Percentiles rank a stretch among this genome's conserved stretches.
Conservation (phyloP, 1,140 invertebrate genomes). For the Teleogryllus occipitalis region DNA sequence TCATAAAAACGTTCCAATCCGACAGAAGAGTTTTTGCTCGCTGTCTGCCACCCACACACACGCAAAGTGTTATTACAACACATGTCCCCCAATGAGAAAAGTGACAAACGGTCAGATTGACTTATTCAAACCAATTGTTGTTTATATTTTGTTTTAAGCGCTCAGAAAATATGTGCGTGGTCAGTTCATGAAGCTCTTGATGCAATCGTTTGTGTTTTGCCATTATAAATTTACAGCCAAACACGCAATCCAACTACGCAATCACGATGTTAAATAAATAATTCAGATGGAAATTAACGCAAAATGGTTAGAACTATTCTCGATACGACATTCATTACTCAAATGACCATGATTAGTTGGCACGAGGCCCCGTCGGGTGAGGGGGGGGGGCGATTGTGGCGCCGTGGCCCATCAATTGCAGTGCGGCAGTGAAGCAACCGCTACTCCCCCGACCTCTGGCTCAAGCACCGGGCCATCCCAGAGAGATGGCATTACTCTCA, state of each 20-base stretch:
- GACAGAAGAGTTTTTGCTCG: no score
- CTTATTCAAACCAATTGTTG: background rate
- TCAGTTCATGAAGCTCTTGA: background rate
- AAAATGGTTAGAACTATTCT: background rate
- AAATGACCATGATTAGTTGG: no score
- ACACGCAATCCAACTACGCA: background rate
- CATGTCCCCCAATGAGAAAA: background rate
- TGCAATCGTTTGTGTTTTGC: background rate
- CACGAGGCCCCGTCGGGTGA: no score
- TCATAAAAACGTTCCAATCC: no score
- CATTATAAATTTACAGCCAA: background rate
- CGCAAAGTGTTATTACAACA: background rate
- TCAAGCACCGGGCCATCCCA: no score
- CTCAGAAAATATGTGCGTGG: background rate
- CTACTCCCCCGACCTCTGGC: no score
- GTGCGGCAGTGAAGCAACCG: no score
- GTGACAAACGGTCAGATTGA: background rate
- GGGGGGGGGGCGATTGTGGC: no score
- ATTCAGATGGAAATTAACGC: background rate
- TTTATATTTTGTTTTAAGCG: background rate
- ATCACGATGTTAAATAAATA: background rate
- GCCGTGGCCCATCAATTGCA: no score
- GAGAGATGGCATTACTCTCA: no score
- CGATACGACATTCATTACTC: no score
- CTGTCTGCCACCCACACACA: background rate